Percentiles rank a stretch among this genome's conserved stretches.
phyloP scores from a whole-genome alignment of 2,797 vertebrate species.

The Melanotaenia pygmaea region DNA sequence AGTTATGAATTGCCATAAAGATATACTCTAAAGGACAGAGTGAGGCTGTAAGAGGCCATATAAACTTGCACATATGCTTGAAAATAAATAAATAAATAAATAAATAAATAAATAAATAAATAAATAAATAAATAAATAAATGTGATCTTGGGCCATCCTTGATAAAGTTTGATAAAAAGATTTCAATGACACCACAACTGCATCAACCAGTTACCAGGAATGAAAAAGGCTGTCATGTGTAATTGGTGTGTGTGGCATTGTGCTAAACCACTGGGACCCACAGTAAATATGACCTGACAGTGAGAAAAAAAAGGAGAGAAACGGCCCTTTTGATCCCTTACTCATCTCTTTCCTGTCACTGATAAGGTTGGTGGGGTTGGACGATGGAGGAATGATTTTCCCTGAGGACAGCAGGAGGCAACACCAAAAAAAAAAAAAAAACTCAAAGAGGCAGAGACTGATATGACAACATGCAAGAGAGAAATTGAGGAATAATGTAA shows the following conservation, averaged over 20 bases:
- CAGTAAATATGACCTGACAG: conserved; percentile 79
- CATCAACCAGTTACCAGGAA: conserved; percentile 52
- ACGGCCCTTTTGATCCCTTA: conserved; percentile 78
- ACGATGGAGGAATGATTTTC: conserved; percentile 69
- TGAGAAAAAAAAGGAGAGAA: conserved; percentile 66
- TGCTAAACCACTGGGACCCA: conserved; percentile 59
- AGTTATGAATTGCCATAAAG: conserved; percentile 30
- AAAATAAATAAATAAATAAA: not conserved
- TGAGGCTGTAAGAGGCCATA: not conserved
- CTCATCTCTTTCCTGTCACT: conserved; percentile 78
- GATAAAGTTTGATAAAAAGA: conserved; percentile 45
- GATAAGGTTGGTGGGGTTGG: conserved; percentile 65
- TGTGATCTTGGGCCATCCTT: conserved; percentile 34
- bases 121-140: too few relatives aligned
- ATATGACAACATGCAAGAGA: conserved; percentile 9
- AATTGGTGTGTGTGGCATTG: conserved; percentile 72
- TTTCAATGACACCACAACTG: conserved; percentile 48
- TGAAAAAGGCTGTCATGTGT: conserved; percentile 69
- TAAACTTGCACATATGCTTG: not conserved
- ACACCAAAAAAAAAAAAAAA: conserved; percentile 23
- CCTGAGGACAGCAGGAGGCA: conserved; percentile 56
- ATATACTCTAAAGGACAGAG: not conserved
- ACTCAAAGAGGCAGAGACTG: conserved; percentile 31
- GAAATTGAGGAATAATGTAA: conserved; percentile 44
- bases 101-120: too few relatives aligned